These are phyloP conservation scores for Athene cunicularia DNA, from an alignment of 2,113 vertebrate species.

Conservation along the genomic window DNA sequence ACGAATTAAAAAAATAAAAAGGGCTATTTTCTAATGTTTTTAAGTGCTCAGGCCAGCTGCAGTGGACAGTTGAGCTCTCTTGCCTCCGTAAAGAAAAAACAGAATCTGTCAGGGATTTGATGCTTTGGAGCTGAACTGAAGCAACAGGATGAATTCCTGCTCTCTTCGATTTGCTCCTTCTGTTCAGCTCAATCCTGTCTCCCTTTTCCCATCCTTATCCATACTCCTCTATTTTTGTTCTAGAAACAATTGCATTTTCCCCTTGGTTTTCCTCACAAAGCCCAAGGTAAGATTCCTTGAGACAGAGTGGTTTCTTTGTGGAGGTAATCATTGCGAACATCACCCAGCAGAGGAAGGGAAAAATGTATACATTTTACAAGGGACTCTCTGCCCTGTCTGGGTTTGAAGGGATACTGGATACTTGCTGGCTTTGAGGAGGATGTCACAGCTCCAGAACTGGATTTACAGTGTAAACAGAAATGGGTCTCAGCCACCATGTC, in stretches of 20 bases:
- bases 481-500: background rate
- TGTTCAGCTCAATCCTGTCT: background rate
- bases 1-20: constrained; percentile 4
- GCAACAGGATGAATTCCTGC: background rate
- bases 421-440: background rate
- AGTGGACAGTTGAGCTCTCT: background rate
- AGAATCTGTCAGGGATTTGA: background rate
- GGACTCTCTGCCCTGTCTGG: background rate
- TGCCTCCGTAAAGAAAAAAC: background rate
- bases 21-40: background rate
- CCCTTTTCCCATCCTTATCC: background rate
- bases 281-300: background rate
- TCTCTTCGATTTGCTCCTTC: background rate
- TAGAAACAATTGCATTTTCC: background rate
- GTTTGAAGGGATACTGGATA: background rate
- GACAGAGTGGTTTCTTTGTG: background rate
- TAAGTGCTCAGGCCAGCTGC: background rate
- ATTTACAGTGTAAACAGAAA: background rate
- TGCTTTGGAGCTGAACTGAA: background rate
- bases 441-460: background rate
- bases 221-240: background rate
- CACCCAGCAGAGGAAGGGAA: background rate
- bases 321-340: background rate
- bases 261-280: background rate
- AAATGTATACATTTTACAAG: background rate